A percentile compares a stretch with the other conserved stretches of the same genome.
Evolutionary conservation across 2,113 vertebrate species (phyloP).

Genomic region (Varanus komodoensis): DNA sequence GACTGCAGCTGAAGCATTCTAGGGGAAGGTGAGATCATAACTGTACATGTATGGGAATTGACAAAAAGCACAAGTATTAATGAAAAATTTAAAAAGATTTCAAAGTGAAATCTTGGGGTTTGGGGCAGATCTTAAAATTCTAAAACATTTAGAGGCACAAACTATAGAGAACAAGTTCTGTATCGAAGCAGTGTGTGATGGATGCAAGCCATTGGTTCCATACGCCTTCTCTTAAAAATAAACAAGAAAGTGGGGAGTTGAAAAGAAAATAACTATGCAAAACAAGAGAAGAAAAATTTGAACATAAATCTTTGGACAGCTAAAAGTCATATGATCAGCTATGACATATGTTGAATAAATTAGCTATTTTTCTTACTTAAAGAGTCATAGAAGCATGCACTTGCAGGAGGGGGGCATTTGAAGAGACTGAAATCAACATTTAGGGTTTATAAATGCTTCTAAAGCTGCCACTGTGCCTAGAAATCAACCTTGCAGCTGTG

Average conservation of each 20-base stretch:
- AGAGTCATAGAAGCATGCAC: conserved; percentile 63
- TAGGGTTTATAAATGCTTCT: conserved; percentile 49
- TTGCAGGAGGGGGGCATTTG: conserved; percentile 34
- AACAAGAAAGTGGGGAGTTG: conserved; percentile 43
- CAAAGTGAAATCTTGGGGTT: conserved; percentile 16
- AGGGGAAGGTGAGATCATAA: conserved; percentile 32
- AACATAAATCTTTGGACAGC: conserved; percentile 75
- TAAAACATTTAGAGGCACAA: background rate
- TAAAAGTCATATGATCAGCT: conserved; percentile 45
- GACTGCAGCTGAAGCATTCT: conserved; percentile 19
- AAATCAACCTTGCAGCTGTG: background rate
- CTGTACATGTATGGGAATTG: conserved; percentile 32
- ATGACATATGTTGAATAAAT: conserved; percentile 59
- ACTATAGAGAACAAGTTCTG: background rate
- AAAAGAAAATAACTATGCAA: conserved; percentile 33
- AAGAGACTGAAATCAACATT: conserved; percentile 50
- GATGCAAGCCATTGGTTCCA: background rate
- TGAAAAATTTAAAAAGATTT: conserved; percentile 23
- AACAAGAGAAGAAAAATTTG: conserved; percentile 57
- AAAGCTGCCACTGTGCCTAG: background rate
- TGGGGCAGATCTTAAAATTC: background rate
- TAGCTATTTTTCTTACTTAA: conserved; percentile 72
- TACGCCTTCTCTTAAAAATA: background rate
- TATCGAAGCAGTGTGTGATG: background rate
- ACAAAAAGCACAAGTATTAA: conserved; percentile 16